Percentiles rank a stretch among this genome's conserved stretches.
phyloP scores from a whole-genome alignment of 2,888 invertebrate genomes.

The Halictus ligatus region DNA sequence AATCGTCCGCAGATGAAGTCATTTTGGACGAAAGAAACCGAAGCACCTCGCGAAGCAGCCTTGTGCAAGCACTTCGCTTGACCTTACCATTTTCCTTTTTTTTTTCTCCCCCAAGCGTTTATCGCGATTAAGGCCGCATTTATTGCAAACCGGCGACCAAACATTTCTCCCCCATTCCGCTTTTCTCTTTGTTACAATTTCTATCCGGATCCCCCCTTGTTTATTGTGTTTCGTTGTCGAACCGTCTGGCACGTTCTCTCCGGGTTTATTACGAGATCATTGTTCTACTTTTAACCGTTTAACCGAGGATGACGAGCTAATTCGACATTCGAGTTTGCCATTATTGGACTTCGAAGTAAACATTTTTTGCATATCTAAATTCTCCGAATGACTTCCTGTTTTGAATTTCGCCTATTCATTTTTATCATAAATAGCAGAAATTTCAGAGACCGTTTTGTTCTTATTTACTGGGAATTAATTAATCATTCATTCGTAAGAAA shows the following conservation, averaged over 20 bases:
- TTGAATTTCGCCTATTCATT: neutral
- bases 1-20: slow-evolving; percentile 69
- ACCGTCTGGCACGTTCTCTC: too few species aligned
- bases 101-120: neutral
- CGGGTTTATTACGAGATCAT: neutral
- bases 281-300: neutral
- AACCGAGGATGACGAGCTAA: neutral
- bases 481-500: neutral
- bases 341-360: too few species aligned
- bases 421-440: neutral
- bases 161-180: neutral
- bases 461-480: too few species aligned
- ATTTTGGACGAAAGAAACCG: slow-evolving; percentile 58
- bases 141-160: neutral
- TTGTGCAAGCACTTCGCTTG: slow-evolving; percentile 16
- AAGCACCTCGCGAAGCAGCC: slow-evolving; percentile 13
- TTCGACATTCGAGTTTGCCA: too few species aligned
- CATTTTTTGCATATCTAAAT: too few species aligned
- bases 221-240: neutral
- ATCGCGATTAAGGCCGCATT: neutral
- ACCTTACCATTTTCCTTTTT: slow-evolving; percentile 7
- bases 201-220: neutral
- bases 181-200: neutral
- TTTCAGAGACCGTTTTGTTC: neutral
- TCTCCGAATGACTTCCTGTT: neutral